Evolutionary conservation across 2,888 invertebrate genomes (phyloP), one percentile per base, ranked within the genome.

Genomic region (Phoenoteleia sp.): DNA sequence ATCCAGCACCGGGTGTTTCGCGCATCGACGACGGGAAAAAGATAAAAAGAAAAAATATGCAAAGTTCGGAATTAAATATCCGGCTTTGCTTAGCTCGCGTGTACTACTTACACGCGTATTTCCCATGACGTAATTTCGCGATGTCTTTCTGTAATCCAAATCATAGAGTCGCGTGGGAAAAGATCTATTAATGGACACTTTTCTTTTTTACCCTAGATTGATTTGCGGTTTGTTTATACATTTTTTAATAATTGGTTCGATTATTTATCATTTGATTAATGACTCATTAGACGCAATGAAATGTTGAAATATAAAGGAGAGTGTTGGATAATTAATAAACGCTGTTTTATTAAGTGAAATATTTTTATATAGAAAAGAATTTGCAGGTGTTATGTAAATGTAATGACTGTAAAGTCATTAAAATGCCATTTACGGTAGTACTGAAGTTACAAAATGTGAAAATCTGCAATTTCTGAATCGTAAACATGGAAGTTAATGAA

Each of bases 51-150:
- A n/a, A n/a, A n/a, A n/a, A n/a, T n/a, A 84, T 84, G 64, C 77
- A 82, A 83, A 84, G 52, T 74, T 67, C 56, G 67, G 76, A 81
- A 83, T 85, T 67, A 56, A 75, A 81, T 77, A 75, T 74, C 80
- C 74, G 77, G 33, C 81, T 81, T 84, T 84, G 72, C 60, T 72
- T 21, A 42, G 21, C 36, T 58, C 19, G 21, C 58, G 47, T 49
- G 66, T 67, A 47, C 56, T 67, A 67, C 56, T 47, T 54, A 74
- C 84, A 85, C 85, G 79, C 52, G 81, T 66, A 64, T 84, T 81
- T 83, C 60, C 58, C 29, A 71, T 85, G 84, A 82, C 77, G 85
- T 71, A 76, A 85, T 84, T 72, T 62, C 45, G 72, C 76, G 79
- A 80, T 33, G 80, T 52, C 69, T 74, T 54, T 19, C 39, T 64